Evolutionary conservation across 2,113 vertebrate genomes (phyloP).

Genomic region (Tautogolabrus adspersus): DNA sequence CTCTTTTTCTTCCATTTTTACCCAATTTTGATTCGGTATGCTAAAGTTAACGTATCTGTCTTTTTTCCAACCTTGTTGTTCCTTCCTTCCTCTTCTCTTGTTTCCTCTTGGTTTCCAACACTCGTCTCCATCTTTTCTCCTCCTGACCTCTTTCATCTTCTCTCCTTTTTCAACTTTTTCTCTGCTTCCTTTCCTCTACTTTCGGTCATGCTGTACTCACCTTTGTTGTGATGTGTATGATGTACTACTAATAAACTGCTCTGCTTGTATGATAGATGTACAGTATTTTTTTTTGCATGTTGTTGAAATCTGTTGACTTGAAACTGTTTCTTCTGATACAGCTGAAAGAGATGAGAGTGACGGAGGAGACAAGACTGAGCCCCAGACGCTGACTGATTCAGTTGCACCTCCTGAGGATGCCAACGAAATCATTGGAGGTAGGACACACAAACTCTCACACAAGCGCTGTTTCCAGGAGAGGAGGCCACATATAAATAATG

Average conservation of each 20-base stretch:
- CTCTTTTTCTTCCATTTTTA: background rate
- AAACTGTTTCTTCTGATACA: constrained; percentile 39
- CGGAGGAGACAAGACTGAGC: constrained; percentile 54
- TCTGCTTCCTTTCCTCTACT: no score
- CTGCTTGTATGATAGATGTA: background rate
- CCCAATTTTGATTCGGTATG: no score
- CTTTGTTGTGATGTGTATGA: background rate
- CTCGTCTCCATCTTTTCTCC: background rate
- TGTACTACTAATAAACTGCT: background rate
- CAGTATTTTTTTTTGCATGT: background rate
- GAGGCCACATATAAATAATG: constrained; percentile 18
- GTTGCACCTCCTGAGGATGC: constrained; percentile 64
- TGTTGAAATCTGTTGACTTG: constrained; percentile 5
- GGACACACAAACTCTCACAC: constrained; percentile 32
- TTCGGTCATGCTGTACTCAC: no score
- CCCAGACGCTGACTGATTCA: constrained; percentile 63
- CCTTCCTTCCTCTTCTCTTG: background rate
- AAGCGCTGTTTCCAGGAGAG: constrained; percentile 46
- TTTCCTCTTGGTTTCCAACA: no score
- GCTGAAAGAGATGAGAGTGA: constrained; percentile 61
- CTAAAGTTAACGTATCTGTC: no score
- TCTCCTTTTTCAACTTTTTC: background rate
- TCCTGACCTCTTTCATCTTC: background rate
- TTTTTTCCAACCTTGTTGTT: no score
- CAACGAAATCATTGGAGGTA: constrained; percentile 84